phyloP scores from a whole-genome alignment of 1,140 invertebrate genomes.

The Platorchestia sp. region DNA sequence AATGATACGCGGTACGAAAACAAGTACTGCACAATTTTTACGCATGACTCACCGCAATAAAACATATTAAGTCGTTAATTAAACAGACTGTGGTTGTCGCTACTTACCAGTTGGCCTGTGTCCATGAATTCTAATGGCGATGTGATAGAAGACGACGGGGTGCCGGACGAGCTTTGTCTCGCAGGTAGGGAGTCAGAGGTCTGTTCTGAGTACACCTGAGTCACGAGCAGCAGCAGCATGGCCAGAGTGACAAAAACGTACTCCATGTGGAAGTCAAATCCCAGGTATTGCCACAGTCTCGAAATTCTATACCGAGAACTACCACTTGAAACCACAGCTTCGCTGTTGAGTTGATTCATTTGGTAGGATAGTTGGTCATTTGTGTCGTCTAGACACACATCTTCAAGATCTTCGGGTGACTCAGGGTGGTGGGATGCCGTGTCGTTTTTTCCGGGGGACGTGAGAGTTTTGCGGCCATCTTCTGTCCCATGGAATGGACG shows the following conservation, averaged over 20 bases:
- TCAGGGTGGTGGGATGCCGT: neutral
- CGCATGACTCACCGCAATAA: too few relatives aligned
- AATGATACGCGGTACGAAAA: too few relatives aligned
- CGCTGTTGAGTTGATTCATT: neutral
- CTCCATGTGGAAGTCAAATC: neutral
- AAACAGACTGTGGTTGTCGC: neutral
- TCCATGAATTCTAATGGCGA: neutral
- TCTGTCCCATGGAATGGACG: neutral
- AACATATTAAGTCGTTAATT: neutral
- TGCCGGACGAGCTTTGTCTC: neutral
- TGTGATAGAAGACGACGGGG: neutral
- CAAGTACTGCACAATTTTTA: too few relatives aligned
- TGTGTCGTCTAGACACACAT: neutral
- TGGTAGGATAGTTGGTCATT: constrained; percentile 10
- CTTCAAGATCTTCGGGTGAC: neutral
- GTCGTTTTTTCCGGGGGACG: neutral
- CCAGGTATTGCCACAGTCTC: neutral
- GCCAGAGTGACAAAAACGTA: neutral
- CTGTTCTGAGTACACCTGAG: constrained; percentile 15
- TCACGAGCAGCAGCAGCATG: constrained; percentile 6
- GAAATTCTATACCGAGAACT: neutral
- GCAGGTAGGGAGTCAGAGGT: neutral
- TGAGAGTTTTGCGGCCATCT: neutral
- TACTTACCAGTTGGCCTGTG: neutral
- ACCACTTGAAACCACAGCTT: neutral